Conservation (phyloP, 2,113 vertebrate species). For the Rhipidura dahli region DNA sequence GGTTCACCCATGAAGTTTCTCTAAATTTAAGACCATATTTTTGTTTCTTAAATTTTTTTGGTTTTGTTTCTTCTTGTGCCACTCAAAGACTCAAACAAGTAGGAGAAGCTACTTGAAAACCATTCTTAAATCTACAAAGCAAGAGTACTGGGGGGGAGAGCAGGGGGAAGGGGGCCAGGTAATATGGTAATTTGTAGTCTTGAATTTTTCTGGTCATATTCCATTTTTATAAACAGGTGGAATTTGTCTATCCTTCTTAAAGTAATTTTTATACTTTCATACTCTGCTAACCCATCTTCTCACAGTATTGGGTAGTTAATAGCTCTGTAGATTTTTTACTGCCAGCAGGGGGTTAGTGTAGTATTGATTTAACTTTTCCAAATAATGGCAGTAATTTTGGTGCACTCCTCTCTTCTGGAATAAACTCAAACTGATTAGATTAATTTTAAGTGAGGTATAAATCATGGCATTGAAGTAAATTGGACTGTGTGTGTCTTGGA, state of each 20-base stretch:
- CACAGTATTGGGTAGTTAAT: not conserved
- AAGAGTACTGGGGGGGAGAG: not conserved
- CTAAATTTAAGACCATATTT: not conserved
- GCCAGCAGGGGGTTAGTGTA: not conserved
- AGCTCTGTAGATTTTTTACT: slow-evolving; percentile 5
- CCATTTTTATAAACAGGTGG: not conserved
- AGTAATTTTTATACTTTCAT: not conserved
- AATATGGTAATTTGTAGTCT: not conserved
- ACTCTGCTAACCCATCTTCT: not conserved
- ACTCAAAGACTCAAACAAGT: not conserved
- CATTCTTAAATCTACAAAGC: not conserved
- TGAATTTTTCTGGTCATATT: not conserved
- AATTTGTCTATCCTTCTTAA: not conserved
- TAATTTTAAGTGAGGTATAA: slow-evolving; percentile 1
- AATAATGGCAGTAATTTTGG: slow-evolving; percentile 36
- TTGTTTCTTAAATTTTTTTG: not conserved
- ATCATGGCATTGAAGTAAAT: not conserved
- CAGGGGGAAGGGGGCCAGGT: not conserved
- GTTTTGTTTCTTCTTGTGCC: not conserved
- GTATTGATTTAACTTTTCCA: slow-evolving; percentile 52
- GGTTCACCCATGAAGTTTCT: not conserved
- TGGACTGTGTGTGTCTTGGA: not conserved
- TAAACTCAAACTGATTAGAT: not conserved
- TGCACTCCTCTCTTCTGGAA: slow-evolving; percentile 7
- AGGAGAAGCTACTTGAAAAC: not conserved